These are phyloP conservation scores for Centruroides vittatus DNA, from an alignment of 1,140 invertebrate genomes.

Conservation along the genomic window DNA sequence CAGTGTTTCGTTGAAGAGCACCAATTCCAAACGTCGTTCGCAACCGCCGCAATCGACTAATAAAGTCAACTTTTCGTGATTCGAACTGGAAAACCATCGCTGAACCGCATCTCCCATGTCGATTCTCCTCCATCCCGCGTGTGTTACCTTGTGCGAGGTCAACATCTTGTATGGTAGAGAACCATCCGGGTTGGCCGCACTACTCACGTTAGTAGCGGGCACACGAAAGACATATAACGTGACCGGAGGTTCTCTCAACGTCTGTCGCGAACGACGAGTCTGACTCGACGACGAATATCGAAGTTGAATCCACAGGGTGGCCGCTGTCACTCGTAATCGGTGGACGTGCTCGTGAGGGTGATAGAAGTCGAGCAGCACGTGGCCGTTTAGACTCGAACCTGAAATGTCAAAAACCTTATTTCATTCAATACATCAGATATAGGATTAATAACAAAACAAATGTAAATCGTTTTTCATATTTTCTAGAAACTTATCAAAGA, in stretches of 20 bases:
- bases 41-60: slow-evolving; percentile 67
- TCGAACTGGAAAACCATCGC: slow-evolving; percentile 30
- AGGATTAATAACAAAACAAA: too few species aligned
- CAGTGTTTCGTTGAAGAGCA: slow-evolving; percentile 22
- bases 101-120: slow-evolving; percentile 55
- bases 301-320: slow-evolving; percentile 57
- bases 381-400: slow-evolving; percentile 66
- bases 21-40: slow-evolving; percentile 43
- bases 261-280: slow-evolving; percentile 20
- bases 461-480: too few species aligned
- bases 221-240: slow-evolving; percentile 51
- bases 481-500: too few species aligned
- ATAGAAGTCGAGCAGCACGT: slow-evolving; percentile 66
- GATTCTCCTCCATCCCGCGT: slow-evolving; percentile 70
- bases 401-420: slow-evolving; percentile 6
- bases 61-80: slow-evolving; percentile 47
- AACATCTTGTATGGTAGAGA: slow-evolving; percentile 23
- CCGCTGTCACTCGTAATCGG: slow-evolving; percentile 44
- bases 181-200: slow-evolving; percentile 3
- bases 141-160: slow-evolving; percentile 46
- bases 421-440: too few species aligned
- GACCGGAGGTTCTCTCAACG: slow-evolving; percentile 31
- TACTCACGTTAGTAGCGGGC: slow-evolving; percentile 8
- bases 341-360: slow-evolving; percentile 38
- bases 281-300: slow-evolving; percentile 32